Evolutionary conservation across 2,113 vertebrate genomes (phyloP), one percentile per base, ranked within the genome.

Genomic region (Ornithorhynchus anatinus): DNA sequence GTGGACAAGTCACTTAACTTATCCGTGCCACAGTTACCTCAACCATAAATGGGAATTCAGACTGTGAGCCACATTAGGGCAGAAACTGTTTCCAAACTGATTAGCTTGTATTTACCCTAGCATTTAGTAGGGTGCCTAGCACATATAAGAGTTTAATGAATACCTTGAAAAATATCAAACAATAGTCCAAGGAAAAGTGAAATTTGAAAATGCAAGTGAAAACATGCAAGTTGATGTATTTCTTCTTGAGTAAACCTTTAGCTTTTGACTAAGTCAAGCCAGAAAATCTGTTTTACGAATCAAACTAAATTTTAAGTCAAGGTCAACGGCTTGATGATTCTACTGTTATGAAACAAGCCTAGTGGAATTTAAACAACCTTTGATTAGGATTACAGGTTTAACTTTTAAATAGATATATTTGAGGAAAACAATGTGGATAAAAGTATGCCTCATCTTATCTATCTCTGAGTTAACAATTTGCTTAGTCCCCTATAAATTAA

Each of bases 351-450:
- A 40, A 10, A 12, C 48, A 45, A 64, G n/a, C 45, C 42, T 57
- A 40, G 5, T 40, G 45, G 77, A 75, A 71, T 14, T 40, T 32
- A n/a, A 6, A 20, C 59, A 2, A 27, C 2, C 2, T 25, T 23
- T 60, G 12, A 2, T 13, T 56, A 51, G 25, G 29, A 27, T 60
- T 25, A 10, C 37, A 10, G 9, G 7, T 38, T 5, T 68, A 35
- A 13, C n/a, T 58, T 16, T 75, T 53, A 44, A 79, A 75, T 60
- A 16, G 67, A 73, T 45, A 66, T 64, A 16, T 23, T 22, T 72
- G 70, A 59, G 83, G 77, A n/a, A 20, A 67, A 56, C 44, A 67
- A 52, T 20, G 47, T 19, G 62, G 20, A 59, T 68, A 66, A 54
- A 42, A 69, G 39, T 61, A 38, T 37, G 33, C 2, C 10, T 39